Evolutionary conservation across 2,888 invertebrate species (phyloP), one percentile per base, ranked within the genome.

Genomic region (Iselma pallidipennis): DNA sequence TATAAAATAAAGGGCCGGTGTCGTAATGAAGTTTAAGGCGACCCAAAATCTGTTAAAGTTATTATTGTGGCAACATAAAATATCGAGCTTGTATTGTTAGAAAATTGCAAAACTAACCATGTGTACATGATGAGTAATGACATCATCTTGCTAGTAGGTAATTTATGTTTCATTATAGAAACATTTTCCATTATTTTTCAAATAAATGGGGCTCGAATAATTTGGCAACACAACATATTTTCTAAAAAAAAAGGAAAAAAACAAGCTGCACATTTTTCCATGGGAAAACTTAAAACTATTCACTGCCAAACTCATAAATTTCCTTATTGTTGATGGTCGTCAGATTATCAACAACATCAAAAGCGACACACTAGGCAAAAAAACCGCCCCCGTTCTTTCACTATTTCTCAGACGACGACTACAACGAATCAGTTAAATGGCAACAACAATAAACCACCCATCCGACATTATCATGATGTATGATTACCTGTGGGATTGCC

Each of bases 401-500:
- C n/a, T n/a, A n/a, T 12, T 5, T 12, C 2, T 19, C n/a, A 52
- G 52, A 28, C 52, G 31, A 2, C 52, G 52, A 6, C 16, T 52
- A 26, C 26, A 19, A 16, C 49, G 57, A 54, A 61, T 61, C 31
- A 31, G 50, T 54, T 61, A 57, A 61, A 61, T 53, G 57, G 49
- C 57, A 57, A 61, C 57, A 57, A 61, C 61, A 61, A 61, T 57
- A 57, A 61, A 61, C 57, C 61, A 57, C 57, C 57, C 26, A 31
- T 54, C 42, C 33, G 49, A 60, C 66, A 50, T 61, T 59, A 66
- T 63, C 55, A 63, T 61, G 66, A 63, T 66, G 58, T 61, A 63
- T 65, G 54, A 61, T 54, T 65, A 62, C 66, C 63, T 66, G 63
- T 55, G 66, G 66, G 63, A 66, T 52, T 63, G 49, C 50, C 57